Percentiles rank a stretch among this genome's conserved stretches.
Evolutionary conservation across 2,797 vertebrate species (phyloP).

Genomic region (Cichlasoma orientale): DNA sequence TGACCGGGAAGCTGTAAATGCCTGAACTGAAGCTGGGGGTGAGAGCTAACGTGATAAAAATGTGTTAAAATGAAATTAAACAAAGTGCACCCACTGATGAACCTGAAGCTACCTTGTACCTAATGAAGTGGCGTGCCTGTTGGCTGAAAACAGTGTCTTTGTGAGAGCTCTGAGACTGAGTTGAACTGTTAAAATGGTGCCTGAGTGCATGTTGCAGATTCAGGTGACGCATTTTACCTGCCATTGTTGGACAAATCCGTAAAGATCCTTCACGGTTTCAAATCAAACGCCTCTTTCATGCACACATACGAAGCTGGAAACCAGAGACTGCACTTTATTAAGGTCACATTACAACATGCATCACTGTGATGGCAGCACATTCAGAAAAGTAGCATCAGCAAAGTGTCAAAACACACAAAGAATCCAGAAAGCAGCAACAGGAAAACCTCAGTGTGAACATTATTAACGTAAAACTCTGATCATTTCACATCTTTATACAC

Average conservation of each 20-base stretch:
- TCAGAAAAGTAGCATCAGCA: conserved; percentile 7
- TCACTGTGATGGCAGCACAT: conserved; percentile 11
- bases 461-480: neutral
- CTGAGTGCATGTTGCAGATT: too few relatives aligned
- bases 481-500: neutral
- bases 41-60: neutral
- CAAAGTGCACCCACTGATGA: too few relatives aligned
- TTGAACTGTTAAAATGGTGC: too few relatives aligned
- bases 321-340: conserved; percentile 37
- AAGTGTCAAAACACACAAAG: conserved; percentile 17
- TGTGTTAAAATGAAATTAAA: neutral
- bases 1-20: neutral
- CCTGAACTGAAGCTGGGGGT: neutral
- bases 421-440: neutral
- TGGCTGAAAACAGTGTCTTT: neutral
- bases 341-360: conserved; percentile 20
- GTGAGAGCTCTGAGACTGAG: neutral
- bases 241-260: neutral
- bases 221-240: too few relatives aligned
- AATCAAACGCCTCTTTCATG: neutral
- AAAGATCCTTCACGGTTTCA: neutral
- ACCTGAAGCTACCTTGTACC: too few relatives aligned
- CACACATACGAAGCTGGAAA: neutral
- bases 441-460: neutral
- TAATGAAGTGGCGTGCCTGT: too few relatives aligned